Evolutionary conservation across 2,888 invertebrate genomes (phyloP), one percentile per base, ranked within the genome.

Genomic region (Bedellia somnulentella): DNA sequence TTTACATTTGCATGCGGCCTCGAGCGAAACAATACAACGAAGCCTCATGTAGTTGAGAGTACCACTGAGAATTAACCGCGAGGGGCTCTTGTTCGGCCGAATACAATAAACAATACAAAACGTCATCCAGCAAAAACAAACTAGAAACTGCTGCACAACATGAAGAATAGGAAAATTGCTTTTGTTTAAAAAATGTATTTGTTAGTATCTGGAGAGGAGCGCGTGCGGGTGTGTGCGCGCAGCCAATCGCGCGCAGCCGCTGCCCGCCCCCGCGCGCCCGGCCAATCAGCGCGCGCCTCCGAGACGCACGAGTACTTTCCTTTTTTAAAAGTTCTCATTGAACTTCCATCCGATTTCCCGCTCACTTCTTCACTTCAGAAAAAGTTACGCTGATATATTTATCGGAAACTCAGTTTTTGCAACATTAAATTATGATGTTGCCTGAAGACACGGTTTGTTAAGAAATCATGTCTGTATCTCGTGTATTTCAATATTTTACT

Each of bases 81-180:
- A 66, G 62, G 50, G 68, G 63, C 61, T 70, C 66, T 68, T 64
- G 64, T 63, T 54, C 55, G 55, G 59, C 54, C 57, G 49, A 46
- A 51, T 54, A 63, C 66, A 61, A 58, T 67, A 67, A 71, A 73
- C 71, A 73, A 75, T 71, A 70, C 71, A 63, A 70, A 73, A 70
- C 64, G 60, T 52, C 47, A 47, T 49, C 47, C 48, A 57, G 56
- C 62, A 70, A 71, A 70, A 75, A 71, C 70, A 60, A 70, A 68
- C 71, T 66, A 60, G 51, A 59, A 67, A 67, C 66, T 49, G 51
- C 56, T 54, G 49, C 47, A 49, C 67, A 75, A 73, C 68, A 73
- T 71, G 70, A 73, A 75, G 66, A 70, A 71, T 75, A 73, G 75
- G 70, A 75, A 75, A 75, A 73, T 75, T 71, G 63, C 67, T 70